Percentiles rank a stretch among this genome's conserved stretches.
These are phyloP conservation scores for Kuschelorhynchus macadamiae DNA, from an alignment of 2,888 invertebrate genomes.

Conservation along the genomic window DNA sequence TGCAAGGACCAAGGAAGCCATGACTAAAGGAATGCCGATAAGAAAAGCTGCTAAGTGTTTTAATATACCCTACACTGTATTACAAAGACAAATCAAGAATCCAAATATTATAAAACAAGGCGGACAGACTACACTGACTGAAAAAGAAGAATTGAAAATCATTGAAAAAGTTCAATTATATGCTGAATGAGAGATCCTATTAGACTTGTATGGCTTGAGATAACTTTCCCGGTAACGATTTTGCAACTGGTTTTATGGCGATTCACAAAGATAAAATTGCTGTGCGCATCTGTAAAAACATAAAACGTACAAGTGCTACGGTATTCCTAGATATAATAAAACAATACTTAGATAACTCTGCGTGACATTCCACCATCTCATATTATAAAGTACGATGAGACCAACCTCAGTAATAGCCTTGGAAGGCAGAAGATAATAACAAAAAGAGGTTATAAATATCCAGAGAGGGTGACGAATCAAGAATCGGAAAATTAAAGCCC, in stretches of 20 bases:
- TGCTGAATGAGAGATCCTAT: conserved; percentile 13
- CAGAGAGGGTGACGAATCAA: too few species aligned
- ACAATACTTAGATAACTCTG: conserved; percentile 11
- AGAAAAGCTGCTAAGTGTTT: background rate
- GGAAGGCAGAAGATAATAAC: too few species aligned
- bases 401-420: conserved; percentile 2
- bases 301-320: conserved; percentile 15
- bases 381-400: conserved; percentile 21
- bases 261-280: conserved; percentile 2
- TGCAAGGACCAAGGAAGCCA: background rate
- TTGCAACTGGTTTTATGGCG: conserved; percentile 1
- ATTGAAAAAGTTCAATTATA: conserved; percentile 2
- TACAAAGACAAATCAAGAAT: background rate
- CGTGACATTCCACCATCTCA: conserved; percentile 6
- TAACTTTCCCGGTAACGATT: conserved; percentile 12
- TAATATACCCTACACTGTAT: background rate
- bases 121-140: conserved; percentile 7
- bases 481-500: too few species aligned
- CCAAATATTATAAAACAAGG: background rate
- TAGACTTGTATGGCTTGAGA: conserved; percentile 15
- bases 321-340: conserved; percentile 14
- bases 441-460: too few species aligned
- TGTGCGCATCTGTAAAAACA: conserved; percentile 16
- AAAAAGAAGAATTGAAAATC: conserved; percentile 3
- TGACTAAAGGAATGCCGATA: too few species aligned